phyloP scores from a whole-genome alignment of 2,113 vertebrate species.

The Orycteropus afer region DNA sequence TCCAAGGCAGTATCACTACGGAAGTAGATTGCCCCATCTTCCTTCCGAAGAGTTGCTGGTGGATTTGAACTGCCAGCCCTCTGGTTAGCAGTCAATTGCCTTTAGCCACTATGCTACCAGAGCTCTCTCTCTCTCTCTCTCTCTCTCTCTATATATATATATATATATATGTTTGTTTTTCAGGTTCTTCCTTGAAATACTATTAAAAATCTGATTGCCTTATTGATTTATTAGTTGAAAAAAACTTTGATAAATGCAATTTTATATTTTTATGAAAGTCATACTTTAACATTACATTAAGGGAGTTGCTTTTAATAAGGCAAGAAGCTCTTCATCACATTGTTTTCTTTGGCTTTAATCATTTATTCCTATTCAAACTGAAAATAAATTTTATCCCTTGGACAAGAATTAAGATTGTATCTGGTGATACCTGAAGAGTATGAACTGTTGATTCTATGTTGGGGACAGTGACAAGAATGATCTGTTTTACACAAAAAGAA shows the following conservation, averaged over 20 bases:
- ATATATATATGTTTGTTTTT: too few species aligned
- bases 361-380: conserved; percentile 46
- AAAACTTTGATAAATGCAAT: not conserved
- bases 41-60: too few species aligned
- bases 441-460: not conserved
- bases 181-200: not conserved
- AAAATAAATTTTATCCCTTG: not conserved
- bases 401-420: conserved; percentile 24
- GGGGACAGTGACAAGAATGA: not conserved
- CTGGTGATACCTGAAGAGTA: not conserved
- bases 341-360: not conserved
- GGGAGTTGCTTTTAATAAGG: conserved; percentile 12
- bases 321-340: not conserved
- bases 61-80: too few species aligned
- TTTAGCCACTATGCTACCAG: too few species aligned
- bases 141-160: too few species aligned
- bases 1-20: too few species aligned
- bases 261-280: conserved; percentile 25
- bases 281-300: not conserved
- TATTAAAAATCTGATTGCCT: not conserved
- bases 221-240: conserved; percentile 13
- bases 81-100: too few species aligned
- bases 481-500: not conserved
- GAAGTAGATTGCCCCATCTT: too few species aligned
- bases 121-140: too few species aligned